These are phyloP conservation scores for Archilochus colubris DNA, from an alignment of 2,113 vertebrate genomes.

Conservation along the genomic window DNA sequence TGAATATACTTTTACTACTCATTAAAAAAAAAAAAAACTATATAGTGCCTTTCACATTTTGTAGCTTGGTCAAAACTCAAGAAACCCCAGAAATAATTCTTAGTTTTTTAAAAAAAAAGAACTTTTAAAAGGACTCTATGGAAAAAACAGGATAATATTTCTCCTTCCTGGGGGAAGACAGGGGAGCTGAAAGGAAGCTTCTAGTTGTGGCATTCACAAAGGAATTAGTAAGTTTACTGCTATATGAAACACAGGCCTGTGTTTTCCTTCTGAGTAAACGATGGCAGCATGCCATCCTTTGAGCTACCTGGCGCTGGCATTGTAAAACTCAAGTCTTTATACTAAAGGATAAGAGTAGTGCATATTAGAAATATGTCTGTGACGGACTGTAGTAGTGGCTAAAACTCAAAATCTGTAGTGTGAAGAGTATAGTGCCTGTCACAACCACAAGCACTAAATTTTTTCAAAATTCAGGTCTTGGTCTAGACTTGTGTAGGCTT, in stretches of 20 bases:
- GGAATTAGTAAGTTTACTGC: not conserved
- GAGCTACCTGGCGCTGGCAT: not conserved
- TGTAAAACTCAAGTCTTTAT: not conserved
- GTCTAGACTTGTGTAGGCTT: not conserved
- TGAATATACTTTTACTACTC: not conserved
- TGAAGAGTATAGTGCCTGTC: not conserved
- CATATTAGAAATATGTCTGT: not conserved
- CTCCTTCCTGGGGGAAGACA: not conserved
- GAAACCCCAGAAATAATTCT: not conserved
- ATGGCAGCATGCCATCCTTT: not conserved
- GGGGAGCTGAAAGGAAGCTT: not conserved
- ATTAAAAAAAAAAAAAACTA: not conserved
- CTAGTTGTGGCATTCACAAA: not conserved
- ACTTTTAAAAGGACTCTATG: not conserved
- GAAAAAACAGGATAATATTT: not conserved
- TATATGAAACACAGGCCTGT: not conserved
- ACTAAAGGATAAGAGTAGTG: not conserved
- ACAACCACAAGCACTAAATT: not conserved
- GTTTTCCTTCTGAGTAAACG: not conserved
- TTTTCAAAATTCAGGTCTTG: not conserved
- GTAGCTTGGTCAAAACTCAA: not conserved
- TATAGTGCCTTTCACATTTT: not conserved
- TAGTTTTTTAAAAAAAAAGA: not conserved
- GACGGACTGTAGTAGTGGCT: not conserved
- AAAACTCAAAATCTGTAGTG: not conserved